These are phyloP conservation scores for Malurus cyaneus DNA, from an alignment of 2,113 vertebrate genomes.

Conservation along the genomic window DNA sequence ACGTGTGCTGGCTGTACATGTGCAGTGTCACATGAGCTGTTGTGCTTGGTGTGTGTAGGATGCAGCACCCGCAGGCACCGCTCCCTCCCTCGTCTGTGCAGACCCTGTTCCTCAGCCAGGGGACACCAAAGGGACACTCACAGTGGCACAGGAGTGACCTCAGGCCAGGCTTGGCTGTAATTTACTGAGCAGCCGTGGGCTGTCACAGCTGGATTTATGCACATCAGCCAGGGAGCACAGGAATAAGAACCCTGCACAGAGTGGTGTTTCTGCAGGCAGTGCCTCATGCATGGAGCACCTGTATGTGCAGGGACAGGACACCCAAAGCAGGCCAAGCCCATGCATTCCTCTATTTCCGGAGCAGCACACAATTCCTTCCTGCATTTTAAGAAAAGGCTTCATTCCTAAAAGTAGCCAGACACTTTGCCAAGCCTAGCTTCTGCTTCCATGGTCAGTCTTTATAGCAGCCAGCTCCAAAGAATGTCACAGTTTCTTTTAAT, in stretches of 20 bases:
- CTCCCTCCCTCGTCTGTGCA: background rate
- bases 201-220: background rate
- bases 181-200: background rate
- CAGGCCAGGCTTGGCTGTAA: background rate
- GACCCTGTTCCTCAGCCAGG: background rate
- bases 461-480: background rate
- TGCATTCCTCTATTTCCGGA: background rate
- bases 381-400: background rate
- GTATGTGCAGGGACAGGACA: background rate
- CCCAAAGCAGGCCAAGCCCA: background rate
- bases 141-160: background rate
- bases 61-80: background rate
- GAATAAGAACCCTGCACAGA: background rate
- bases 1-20: background rate
- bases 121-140: background rate
- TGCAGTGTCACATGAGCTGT: background rate
- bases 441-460: background rate
- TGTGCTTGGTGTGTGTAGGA: background rate
- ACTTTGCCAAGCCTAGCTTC: background rate
- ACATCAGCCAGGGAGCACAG: background rate
- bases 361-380: background rate
- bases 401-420: background rate
- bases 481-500: background rate
- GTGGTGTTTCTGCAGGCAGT: background rate
- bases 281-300: background rate